Evolutionary conservation across 2,888 invertebrate species (phyloP).

Genomic region (Matsumyia berberina): DNA sequence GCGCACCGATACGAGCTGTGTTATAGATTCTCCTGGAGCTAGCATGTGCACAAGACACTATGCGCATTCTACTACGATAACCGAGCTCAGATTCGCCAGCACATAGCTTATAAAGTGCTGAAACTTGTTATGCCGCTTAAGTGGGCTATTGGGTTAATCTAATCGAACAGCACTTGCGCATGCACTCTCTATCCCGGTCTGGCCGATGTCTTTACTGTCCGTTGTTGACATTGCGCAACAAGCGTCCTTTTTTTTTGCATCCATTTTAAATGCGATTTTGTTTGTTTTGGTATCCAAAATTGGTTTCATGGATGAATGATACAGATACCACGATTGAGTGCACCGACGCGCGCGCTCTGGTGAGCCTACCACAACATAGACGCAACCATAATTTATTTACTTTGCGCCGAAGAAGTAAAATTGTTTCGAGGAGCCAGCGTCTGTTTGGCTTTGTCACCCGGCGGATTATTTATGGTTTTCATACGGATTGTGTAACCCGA

Average conservation of each 20-base stretch:
- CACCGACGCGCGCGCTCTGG: not conserved
- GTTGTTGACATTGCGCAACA: slow-evolving; percentile 64
- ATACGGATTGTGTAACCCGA: slow-evolving; percentile 10
- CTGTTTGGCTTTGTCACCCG: slow-evolving; percentile 25
- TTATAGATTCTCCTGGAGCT: slow-evolving; percentile 13
- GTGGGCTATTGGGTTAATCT: slow-evolving; percentile 71
- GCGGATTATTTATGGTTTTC: slow-evolving; percentile 10
- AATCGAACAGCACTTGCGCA: slow-evolving; percentile 31
- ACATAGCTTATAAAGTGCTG: slow-evolving; percentile 67
- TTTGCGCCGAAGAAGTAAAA: slow-evolving; percentile 20
- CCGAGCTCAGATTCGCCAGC: not conserved
- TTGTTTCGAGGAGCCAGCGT: not conserved
- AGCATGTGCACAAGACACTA: not conserved
- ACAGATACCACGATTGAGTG: slow-evolving; percentile 47
- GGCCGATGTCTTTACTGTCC: slow-evolving; percentile 40
- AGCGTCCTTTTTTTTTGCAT: slow-evolving; percentile 27
- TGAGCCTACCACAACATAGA: slow-evolving; percentile 5
- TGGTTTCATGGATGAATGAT: slow-evolving; percentile 69
- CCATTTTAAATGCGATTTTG: not conserved
- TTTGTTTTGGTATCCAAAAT: slow-evolving; percentile 32
- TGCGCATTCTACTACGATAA: slow-evolving; percentile 33
- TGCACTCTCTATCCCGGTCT: slow-evolving; percentile 40
- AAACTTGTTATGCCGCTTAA: slow-evolving; percentile 62
- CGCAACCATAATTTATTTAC: slow-evolving; percentile 46
- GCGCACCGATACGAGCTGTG: not conserved